Evolutionary conservation across 2,888 invertebrate genomes (phyloP), one percentile per base, ranked within the genome.

Genomic region (Escarpia spicata): DNA sequence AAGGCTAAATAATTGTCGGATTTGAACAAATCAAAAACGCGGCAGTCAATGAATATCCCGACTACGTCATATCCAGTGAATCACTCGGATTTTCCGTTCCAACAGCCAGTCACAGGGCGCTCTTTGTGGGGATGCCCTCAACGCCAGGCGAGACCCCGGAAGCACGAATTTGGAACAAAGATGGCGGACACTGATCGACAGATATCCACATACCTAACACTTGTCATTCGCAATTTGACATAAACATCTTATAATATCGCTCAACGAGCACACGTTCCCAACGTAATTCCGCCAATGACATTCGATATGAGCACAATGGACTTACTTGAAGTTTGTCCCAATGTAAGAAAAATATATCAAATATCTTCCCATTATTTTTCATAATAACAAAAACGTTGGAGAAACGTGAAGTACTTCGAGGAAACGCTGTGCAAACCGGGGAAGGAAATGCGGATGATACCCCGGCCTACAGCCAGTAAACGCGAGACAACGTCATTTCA

Each of bases 331-430:
- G 4, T 26, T n/a, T 75, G 75, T 75, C 19, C 75, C 75, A 26
- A 75, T 75, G 75, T 75, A 75, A 75, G 75, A 75, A 75, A 75
- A 75, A 75, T 75, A 75, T 75, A 75, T 75, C 75, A 75, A 75
- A 75, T 75, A 75, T 75, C 75, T 75, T 6, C 75, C 75, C 75
- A 75, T 75, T 26, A 26, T 75, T 75, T 75, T 75, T 75, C 52
- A 75, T 75, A 75, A 75, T 26, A 75, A 75, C n/a, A 75, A 26
- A 75, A 75, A n/a, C 19, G 6, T 75, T n/a, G 6, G 6, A 26
- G 75, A 75, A 75, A 52, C 12, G 15, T 0, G 12, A 52, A 52
- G 9, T 6, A 52, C 1, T 52, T 52, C 15, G 52, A 52, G 4
- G 9, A 75, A 75, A 19, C 2, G 1, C 6, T 75, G 75, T 4